Percentiles rank a stretch among this genome's conserved stretches.
Evolutionary conservation across 2,113 vertebrate species (phyloP).

Genomic region (Merops nubicus): DNA sequence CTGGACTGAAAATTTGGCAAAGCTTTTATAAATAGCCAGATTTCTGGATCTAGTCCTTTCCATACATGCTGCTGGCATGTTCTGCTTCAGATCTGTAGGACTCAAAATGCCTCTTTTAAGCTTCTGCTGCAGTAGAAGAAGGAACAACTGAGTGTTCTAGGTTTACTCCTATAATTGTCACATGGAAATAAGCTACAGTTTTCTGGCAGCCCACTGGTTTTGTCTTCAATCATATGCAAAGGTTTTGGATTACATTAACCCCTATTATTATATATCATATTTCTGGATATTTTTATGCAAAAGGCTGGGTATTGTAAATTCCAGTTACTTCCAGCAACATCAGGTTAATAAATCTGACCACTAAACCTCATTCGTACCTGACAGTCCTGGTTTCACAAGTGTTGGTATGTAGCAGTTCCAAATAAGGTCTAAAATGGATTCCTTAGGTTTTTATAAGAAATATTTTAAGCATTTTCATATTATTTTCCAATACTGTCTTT

Average conservation of each 20-base stretch:
- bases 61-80: not conserved
- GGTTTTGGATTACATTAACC: not conserved
- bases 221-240: not conserved
- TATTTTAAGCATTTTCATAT: not conserved
- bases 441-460: not conserved
- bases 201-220: not conserved
- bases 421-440: not conserved
- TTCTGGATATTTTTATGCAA: not conserved
- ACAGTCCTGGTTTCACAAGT: not conserved
- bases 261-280: not conserved
- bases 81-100: not conserved
- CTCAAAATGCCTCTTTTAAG: not conserved
- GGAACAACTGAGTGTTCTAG: not conserved
- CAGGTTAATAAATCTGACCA: not conserved
- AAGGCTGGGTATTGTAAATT: not conserved
- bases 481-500: not conserved
- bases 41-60: not conserved
- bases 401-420: not conserved
- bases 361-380: not conserved
- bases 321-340: not conserved
- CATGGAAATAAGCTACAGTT: not conserved
- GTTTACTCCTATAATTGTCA: not conserved
- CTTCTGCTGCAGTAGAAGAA: not conserved
- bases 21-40: not conserved
- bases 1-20: not conserved